Evolutionary conservation across 2,888 invertebrate genomes (phyloP).

Genomic region (Neoascia interrupta): DNA sequence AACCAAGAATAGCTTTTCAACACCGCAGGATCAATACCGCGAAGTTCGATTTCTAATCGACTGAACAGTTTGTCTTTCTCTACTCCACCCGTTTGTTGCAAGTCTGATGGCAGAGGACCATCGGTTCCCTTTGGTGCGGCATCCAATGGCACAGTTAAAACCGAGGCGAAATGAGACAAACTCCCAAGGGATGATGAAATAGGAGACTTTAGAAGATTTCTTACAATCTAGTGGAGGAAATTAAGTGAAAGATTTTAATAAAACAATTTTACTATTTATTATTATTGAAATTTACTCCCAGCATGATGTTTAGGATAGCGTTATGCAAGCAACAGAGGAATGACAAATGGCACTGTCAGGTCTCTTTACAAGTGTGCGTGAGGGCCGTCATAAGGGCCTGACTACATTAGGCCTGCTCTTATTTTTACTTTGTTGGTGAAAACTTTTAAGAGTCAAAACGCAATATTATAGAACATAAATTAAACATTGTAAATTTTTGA

Average conservation of each 20-base stretch:
- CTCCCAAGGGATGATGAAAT: neutral
- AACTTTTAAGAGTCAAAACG: neutral
- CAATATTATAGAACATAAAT: neutral
- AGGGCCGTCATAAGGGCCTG: too few species aligned
- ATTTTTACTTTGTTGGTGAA: neutral
- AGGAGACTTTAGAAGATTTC: constrained; percentile 12
- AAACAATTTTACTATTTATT: neutral
- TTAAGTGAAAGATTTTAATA: neutral
- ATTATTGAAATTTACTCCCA: constrained; percentile 28
- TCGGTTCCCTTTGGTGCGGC: neutral
- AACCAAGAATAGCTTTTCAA: constrained; percentile 93
- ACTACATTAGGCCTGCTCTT: neutral
- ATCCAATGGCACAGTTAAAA: neutral
- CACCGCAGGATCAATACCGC: constrained; percentile 93
- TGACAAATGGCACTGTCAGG: neutral
- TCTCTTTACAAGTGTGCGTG: neutral
- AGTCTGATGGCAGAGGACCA: neutral
- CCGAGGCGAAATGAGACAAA: neutral
- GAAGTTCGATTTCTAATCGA: constrained; percentile 90
- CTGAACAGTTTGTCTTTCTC: constrained; percentile 88
- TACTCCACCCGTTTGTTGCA: neutral
- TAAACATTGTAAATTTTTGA: too few species aligned
- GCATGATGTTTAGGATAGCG: constrained; percentile 26
- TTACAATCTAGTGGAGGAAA: constrained; percentile 7
- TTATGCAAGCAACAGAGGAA: constrained; percentile 43